These are phyloP conservation scores for Rotaria sp. DNA, from an alignment of 2,888 invertebrate species.

Conservation along the genomic window DNA sequence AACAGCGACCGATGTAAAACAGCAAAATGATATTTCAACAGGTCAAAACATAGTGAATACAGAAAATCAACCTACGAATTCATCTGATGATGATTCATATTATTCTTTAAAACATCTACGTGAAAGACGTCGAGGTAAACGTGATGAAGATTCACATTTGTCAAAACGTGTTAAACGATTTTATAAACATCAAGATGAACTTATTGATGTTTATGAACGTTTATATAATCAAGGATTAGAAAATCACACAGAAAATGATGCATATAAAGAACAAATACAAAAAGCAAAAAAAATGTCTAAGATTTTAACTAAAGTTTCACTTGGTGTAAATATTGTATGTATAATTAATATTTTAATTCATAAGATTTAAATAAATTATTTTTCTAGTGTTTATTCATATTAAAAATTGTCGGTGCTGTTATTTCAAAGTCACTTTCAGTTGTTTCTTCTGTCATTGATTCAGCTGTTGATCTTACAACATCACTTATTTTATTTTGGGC, in stretches of 20 bases:
- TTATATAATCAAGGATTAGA: not conserved
- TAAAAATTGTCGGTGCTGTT: conserved; percentile 53
- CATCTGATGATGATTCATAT: not conserved
- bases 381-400: not conserved
- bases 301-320: not conserved
- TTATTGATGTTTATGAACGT: not conserved
- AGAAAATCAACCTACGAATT: too few relatives aligned
- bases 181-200: not conserved
- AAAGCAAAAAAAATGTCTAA: not conserved
- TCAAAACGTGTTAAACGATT: not conserved
- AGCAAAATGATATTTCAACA: too few relatives aligned
- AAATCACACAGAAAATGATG: not conserved
- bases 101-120: not conserved
- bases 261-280: not conserved
- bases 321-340: not conserved
- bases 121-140: not conserved
- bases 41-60: too few relatives aligned
- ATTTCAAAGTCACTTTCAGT: conserved; percentile 57
- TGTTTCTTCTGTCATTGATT: conserved; percentile 58
- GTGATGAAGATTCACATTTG: not conserved
- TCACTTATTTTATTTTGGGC: conserved; percentile 55
- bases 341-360: not conserved
- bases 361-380: not conserved
- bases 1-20: too few relatives aligned
- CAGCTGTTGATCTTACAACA: conserved; percentile 56